These are phyloP conservation scores for Poeciliopsis turrubarensis DNA, from an alignment of 2,113 vertebrate species.

Conservation along the genomic window DNA sequence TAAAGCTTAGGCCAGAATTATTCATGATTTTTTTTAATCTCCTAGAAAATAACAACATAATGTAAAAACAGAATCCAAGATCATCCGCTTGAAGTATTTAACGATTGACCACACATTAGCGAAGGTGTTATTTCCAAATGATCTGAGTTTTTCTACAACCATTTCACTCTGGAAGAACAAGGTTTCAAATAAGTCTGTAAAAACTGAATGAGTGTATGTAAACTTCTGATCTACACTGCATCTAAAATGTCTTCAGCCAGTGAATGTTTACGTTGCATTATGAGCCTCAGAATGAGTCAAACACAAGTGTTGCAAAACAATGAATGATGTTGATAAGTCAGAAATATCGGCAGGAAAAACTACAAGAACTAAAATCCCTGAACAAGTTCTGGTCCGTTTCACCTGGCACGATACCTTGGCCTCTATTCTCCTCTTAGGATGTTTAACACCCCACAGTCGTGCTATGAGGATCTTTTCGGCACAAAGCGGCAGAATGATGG, in stretches of 20 bases:
- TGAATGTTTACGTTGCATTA: not conserved
- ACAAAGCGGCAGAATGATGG: not conserved
- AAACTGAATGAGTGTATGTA: too few species aligned
- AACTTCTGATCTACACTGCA: too few species aligned
- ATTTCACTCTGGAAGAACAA: not conserved
- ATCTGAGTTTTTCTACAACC: not conserved
- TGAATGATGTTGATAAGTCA: not conserved
- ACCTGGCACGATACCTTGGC: not conserved
- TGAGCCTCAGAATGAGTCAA: not conserved
- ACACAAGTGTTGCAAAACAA: not conserved
- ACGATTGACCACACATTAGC: not conserved
- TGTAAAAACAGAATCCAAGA: not conserved
- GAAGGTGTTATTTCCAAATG: too few species aligned
- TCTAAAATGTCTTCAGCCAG: too few species aligned
- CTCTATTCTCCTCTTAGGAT: not conserved
- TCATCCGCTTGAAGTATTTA: not conserved
- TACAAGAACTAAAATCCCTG: constrained; percentile 8
- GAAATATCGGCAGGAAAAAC: not conserved
- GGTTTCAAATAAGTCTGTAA: not conserved
- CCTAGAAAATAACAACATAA: not conserved
- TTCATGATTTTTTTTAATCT: not conserved
- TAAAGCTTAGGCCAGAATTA: too few species aligned
- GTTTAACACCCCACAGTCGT: not conserved
- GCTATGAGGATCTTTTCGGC: not conserved
- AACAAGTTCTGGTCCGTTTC: constrained; percentile 15